Percentiles rank a stretch among this genome's conserved stretches.
Conservation (phyloP, 2,888 invertebrate species). For the Agrotis ipsilon region DNA sequence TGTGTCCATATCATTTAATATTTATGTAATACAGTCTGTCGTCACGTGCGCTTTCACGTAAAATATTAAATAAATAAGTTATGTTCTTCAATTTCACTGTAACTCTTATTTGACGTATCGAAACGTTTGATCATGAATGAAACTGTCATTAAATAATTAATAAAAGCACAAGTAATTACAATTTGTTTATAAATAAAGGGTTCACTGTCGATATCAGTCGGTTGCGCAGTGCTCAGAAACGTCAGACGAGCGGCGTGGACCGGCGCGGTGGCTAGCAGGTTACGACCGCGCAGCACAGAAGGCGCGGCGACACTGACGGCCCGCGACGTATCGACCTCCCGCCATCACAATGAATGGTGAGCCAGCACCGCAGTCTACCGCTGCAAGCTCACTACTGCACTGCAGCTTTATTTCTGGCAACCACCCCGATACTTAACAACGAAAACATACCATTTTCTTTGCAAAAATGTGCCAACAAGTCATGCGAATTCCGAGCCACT, state of each 20-base stretch:
- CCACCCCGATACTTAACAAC: slow-evolving; percentile 77
- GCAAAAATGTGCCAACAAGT: slow-evolving; percentile 71
- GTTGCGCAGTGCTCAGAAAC: slow-evolving; percentile 70
- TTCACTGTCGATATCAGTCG: slow-evolving; percentile 72
- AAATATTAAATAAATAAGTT: slow-evolving; percentile 66
- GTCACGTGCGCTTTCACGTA: slow-evolving; percentile 75
- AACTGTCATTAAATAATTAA: slow-evolving; percentile 63
- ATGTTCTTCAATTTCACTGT: slow-evolving; percentile 68
- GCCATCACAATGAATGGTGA: slow-evolving; percentile 84
- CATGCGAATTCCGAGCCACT: slow-evolving; percentile 70
- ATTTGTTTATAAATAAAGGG: slow-evolving; percentile 85
- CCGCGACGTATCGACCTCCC: slow-evolving; percentile 80
- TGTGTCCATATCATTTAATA: slow-evolving; percentile 62
- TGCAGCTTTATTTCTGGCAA: slow-evolving; percentile 91
- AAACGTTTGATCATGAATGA: slow-evolving; percentile 64
- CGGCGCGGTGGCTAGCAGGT: slow-evolving; percentile 10
- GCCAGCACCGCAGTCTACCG: slow-evolving; percentile 83
- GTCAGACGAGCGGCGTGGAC: slow-evolving; percentile 57
- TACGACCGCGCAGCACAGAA: slow-evolving; percentile 77
- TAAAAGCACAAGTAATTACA: slow-evolving; percentile 68
- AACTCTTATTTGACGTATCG: slow-evolving; percentile 48
- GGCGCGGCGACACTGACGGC: slow-evolving; percentile 84
- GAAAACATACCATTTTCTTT: slow-evolving; percentile 69
- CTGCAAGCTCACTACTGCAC: slow-evolving; percentile 89
- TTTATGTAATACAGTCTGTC: slow-evolving; percentile 70